A percentile compares a stretch with the other conserved stretches of the same genome.
phyloP scores from a whole-genome alignment of 2,797 vertebrate species.

The Anisognathus igniventris region DNA sequence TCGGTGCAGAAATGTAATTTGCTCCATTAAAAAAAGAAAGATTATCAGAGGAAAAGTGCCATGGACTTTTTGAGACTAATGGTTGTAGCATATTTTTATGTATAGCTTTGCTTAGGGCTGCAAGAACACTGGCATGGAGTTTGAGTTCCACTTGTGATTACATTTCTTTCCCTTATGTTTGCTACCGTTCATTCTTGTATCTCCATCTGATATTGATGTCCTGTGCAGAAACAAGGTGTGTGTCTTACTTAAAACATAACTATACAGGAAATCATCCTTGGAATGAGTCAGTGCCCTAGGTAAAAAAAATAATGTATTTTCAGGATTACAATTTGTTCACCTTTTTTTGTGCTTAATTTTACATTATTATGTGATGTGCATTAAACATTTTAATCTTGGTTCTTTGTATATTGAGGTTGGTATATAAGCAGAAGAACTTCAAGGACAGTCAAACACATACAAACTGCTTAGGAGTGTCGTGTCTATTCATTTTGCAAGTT shows the following conservation, averaged over 20 bases:
- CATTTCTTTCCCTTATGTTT: conserved; percentile 26
- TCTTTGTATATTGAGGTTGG: conserved; percentile 57
- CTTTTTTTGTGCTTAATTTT: conserved; percentile 60
- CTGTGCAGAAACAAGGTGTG: conserved; percentile 43
- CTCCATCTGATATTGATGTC: conserved; percentile 40
- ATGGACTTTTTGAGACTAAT: conserved; percentile 45
- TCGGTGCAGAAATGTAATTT: conserved; percentile 59
- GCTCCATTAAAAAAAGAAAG: neutral
- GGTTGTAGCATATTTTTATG: conserved; percentile 56
- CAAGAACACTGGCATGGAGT: conserved; percentile 46
- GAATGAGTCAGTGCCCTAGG: conserved; percentile 25
- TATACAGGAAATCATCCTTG: conserved; percentile 40
- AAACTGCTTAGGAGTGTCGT: conserved; percentile 32
- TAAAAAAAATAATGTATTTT: conserved; percentile 46
- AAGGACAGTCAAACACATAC: conserved; percentile 25
- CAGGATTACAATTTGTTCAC: conserved; percentile 14
- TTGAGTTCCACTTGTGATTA: conserved; percentile 42
- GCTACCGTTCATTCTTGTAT: conserved; percentile 14
- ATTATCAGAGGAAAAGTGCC: conserved; percentile 40
- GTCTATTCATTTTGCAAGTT: conserved; percentile 64
- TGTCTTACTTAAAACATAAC: conserved; percentile 28
- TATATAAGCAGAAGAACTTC: conserved; percentile 42
- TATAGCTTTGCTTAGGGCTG: conserved; percentile 65
- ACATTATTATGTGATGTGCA: conserved; percentile 51
- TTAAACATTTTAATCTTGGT: conserved; percentile 53